Evolutionary conservation across 2,888 invertebrate species (phyloP), one percentile per base, ranked within the genome.

Genomic region (Aleiodes leptofemur): DNA sequence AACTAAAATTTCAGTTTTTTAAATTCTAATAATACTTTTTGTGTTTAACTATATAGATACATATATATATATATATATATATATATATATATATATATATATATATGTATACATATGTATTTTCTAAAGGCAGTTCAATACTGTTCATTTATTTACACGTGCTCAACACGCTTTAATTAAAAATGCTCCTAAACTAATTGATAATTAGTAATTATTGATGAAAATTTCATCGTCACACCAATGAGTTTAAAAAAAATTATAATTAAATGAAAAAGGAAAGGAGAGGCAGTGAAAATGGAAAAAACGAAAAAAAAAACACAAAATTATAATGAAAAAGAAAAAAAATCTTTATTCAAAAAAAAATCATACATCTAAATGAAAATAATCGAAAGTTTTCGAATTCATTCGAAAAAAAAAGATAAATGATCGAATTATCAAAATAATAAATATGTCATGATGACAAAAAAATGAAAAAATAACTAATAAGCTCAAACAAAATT

Each of bases 311-410:
- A 1, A 16, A 55, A 61, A 61, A 61, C 16, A 23, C n/a, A 48
- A 48, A 48, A 23, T 56, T 56, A 16, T 13, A 31, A 57, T 13
- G 29, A 29, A 59, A 59, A 59, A 59, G 48, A 14, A 8, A 64
- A 64, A 16, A 64, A 64, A 64, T 43, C 43, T 64, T 64, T 64
- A 64, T 64, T 64, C 16, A 64, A 34, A 64, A 43, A 23, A 64
- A 64, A 43, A 64, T 64, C n/a, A n/a, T 61, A 34, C 38, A 38
- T 43, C 14, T 38, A 57, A 38, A 64, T 64, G 64, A 23, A 29
- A 43, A 64, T 48, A 6, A 23, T n/a, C 64, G 11, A 11, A 61
- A 38, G 16, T 13, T 48, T 48, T 64, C 29, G 9, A 64, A 23
- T 64, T 38, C 14, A 43, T 64, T 5, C 3, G 16, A 29, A 57